Base-by-base conservation (phyloP, 1,140 invertebrate genomes). In the Bactericera cockerelli region DNA sequence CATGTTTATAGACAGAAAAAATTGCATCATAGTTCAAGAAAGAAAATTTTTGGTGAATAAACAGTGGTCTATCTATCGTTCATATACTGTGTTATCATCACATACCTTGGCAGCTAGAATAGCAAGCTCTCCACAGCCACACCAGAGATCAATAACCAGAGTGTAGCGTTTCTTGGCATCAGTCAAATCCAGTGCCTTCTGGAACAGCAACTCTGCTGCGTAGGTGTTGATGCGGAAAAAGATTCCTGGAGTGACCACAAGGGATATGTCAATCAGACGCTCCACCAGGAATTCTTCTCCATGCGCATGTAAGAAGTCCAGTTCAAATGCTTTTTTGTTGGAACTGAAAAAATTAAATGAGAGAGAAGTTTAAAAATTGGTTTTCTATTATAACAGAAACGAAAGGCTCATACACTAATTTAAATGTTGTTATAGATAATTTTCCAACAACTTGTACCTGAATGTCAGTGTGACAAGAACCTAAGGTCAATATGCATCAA, bases 201-300 rank as follows among this genome's bases (percentile, higher is more conserved):
- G 42, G 22, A 10, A 49, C 8, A 22, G n/a, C 6, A 49, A 10
- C 22, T 49, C 42, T 10, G 42, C 42, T 8, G 42, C 42, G 19
- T 19, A 49, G n/a, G 42, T 19, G n/a, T 49, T 49, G 42, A 49
- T 49, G 19, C 42, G 42, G n/a, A 49, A 49, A n/a, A 19, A 49
- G n/a, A 49, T 49, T 6, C 42, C 22, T 19, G 42, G 42, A 19
- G 42, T 49, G n/a, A 49, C 42, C 6, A 49, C n/a, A 8, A 49
- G 42, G 4, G 6, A 10, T 16, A 49, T 10, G 19, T 49, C 42
- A 16, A 49, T 4, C n/a, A 49, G 4, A n/a, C 19, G 8, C n/a
- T 49, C 42, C n/a, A 49, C 22, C n/a, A 49, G n/a, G 22, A 49
- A 49, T n/a, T 49, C 42, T 16, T 49, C 42, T 10, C 42, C 42